Base-by-base conservation (phyloP, 2,113 vertebrate species). In the Scomber japonicus region DNA sequence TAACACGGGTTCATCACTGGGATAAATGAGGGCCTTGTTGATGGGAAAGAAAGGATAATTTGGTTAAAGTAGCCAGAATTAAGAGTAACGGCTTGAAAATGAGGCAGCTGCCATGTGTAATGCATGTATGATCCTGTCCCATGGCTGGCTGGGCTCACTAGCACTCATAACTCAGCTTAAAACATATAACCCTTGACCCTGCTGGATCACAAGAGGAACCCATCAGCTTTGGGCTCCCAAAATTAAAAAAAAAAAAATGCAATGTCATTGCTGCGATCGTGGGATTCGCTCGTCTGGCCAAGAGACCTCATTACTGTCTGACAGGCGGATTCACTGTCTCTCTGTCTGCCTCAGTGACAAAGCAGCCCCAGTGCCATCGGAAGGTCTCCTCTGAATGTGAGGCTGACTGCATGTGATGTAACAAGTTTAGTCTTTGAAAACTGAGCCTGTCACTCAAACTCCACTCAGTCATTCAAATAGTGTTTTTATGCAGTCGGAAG, bases 281-380 rank as follows among this genome's bases (percentile, higher is more conserved):
- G 88, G 82, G 80, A 88, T 60, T 65, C 24, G 0, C 4, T 16
- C 24, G 16, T 81, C 74, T 65, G 66, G 77, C 78, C 40, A 79
- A 40, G 62, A 72, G 78, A 10, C 31, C 56, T 87, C 74, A 55
- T 86, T 71, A 88, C 62, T 19, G 69, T 21, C 82, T 53, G 75
- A 84, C 84, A 72, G 67, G 69, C 63, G 64, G 75, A 82, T 85
- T 87, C 75, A 71, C 66, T 45, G 80, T 82, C 72, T 80, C 67
- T 16, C 78, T 75, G 78, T 77, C 72, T 82, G 75, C 11, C 67
- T 4, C 30, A 15, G 76, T 71, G 78, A 89, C 76, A 85, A 82
- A 82, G 74, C 53, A 27, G 66, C 60, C 60, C 51, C 74, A 70
- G 71, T 87, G 81, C 77, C 77, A 74, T 71, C 54, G 7, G 72